A percentile compares a stretch with the other conserved stretches of the same genome.
Conservation (phyloP, 1,140 invertebrate genomes). For the Drosophila orosa region DNA sequence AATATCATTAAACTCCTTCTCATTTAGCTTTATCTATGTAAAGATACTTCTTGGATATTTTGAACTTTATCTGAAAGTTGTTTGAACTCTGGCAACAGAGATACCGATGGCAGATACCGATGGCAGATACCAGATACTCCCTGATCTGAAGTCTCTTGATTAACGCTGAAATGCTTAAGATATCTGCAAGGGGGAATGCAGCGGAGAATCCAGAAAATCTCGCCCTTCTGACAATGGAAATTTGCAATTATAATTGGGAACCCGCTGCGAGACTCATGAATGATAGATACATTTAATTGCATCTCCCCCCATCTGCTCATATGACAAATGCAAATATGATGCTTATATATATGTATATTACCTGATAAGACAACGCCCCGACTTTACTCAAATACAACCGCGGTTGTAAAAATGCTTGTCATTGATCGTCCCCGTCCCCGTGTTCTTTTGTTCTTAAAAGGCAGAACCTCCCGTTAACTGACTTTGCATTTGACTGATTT, state of each 20-base stretch:
- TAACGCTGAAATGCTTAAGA: slow-evolving; percentile 2
- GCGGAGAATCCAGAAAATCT: neutral
- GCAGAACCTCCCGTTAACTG: neutral
- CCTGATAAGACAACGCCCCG: slow-evolving; percentile 36
- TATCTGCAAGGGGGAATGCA: slow-evolving; percentile 3
- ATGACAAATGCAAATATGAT: slow-evolving; percentile 34
- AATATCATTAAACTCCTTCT: slow-evolving; percentile 8
- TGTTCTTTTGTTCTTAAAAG: slow-evolving; percentile 7
- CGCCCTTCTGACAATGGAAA: slow-evolving; percentile 19
- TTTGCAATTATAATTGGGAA: slow-evolving; percentile 26
- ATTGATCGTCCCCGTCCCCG: slow-evolving; percentile 19
- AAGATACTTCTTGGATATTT: slow-evolving; percentile 7
- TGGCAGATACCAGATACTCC: neutral
- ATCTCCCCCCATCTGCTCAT: slow-evolving; percentile 9
- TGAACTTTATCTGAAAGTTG: slow-evolving; percentile 41
- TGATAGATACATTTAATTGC: slow-evolving; percentile 28
- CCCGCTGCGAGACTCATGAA: slow-evolving; percentile 11
- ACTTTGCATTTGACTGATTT: slow-evolving; percentile 35
- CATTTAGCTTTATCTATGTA: slow-evolving; percentile 13
- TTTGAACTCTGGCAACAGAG: slow-evolving; percentile 19
- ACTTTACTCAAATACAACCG: slow-evolving; percentile 27
- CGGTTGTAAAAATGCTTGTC: slow-evolving; percentile 22
- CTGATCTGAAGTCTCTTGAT: slow-evolving; percentile 6
- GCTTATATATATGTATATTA: neutral
- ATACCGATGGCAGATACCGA: neutral